Conservation (phyloP, 2,888 invertebrate genomes). For the Rhagonycha fulva region DNA sequence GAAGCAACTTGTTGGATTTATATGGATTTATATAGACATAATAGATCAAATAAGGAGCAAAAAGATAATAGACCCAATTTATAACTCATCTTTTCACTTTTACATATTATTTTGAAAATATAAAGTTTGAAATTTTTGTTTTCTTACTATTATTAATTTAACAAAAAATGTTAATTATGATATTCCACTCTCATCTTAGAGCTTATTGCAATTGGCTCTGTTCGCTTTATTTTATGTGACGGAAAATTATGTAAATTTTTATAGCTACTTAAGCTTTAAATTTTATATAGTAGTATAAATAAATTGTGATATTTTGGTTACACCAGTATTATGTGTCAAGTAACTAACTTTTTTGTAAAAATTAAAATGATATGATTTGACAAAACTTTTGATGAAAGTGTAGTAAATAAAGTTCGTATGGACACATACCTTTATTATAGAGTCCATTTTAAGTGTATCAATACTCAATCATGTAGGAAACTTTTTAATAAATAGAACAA, state of each 20-base stretch:
- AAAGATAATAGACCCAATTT: neutral
- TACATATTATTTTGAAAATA: too few relatives aligned
- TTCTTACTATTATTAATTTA: too few relatives aligned
- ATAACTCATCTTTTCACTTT: neutral
- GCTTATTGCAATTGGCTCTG: too few relatives aligned
- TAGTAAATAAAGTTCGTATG: neutral
- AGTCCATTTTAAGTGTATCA: conserved; percentile 1
- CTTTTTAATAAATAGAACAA: conserved; percentile 3
- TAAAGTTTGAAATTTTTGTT: too few relatives aligned
- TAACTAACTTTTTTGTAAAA: neutral
- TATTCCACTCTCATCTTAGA: too few relatives aligned
- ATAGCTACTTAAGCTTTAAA: neutral
- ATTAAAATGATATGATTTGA: neutral
- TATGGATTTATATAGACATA: neutral
- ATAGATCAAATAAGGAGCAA: too few relatives aligned
- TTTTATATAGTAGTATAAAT: neutral
- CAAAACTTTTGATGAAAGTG: neutral
- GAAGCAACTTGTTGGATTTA: neutral
- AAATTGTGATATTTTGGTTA: neutral
- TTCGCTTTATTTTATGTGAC: neutral
- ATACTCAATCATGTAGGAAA: neutral
- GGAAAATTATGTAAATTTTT: neutral
- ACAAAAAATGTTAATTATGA: too few relatives aligned
- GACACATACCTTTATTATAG: neutral
- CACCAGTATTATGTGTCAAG: neutral